Evolutionary conservation across 2,113 vertebrate species (phyloP).

Genomic region (Mus spicilegus): DNA sequence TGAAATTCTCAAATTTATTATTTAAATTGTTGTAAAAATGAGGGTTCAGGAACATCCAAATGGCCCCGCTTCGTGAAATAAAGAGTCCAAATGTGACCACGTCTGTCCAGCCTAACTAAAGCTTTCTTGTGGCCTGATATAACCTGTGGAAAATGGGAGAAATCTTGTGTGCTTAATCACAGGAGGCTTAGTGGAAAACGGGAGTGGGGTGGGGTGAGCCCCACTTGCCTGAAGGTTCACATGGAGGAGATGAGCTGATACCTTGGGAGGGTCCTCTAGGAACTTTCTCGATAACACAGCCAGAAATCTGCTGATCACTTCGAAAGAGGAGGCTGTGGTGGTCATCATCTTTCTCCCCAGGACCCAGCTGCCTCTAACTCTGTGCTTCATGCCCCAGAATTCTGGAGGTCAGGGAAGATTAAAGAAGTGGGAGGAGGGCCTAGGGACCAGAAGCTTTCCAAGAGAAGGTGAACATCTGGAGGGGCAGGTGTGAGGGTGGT

Average conservation of each 20-base stretch:
- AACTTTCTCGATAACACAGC: background rate
- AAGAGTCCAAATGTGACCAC: background rate
- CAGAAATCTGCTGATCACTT: background rate
- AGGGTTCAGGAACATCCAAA: background rate
- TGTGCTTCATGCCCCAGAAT: background rate
- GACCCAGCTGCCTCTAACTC: background rate
- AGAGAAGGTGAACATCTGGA: conserved; percentile 74
- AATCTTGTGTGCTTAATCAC: background rate
- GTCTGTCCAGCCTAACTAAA: background rate
- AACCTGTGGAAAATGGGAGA: background rate
- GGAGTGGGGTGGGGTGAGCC: background rate
- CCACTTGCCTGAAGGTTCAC: background rate
- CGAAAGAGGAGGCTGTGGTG: background rate
- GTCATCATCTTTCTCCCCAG: conserved; percentile 37
- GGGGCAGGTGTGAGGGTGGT: conserved; percentile 64
- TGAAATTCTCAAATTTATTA: background rate
- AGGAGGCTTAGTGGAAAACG: background rate
- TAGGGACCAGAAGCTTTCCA: background rate
- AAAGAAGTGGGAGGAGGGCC: conserved; percentile 1
- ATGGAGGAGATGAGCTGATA: background rate
- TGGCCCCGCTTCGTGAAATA: background rate
- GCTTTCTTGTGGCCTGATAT: background rate
- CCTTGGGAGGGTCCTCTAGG: background rate
- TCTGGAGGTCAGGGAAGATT: conserved; percentile 40
- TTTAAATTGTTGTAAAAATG: background rate